Evolutionary conservation across 2,888 invertebrate species (phyloP), one percentile per base, ranked within the genome.

Genomic region (Lithosia quadra): DNA sequence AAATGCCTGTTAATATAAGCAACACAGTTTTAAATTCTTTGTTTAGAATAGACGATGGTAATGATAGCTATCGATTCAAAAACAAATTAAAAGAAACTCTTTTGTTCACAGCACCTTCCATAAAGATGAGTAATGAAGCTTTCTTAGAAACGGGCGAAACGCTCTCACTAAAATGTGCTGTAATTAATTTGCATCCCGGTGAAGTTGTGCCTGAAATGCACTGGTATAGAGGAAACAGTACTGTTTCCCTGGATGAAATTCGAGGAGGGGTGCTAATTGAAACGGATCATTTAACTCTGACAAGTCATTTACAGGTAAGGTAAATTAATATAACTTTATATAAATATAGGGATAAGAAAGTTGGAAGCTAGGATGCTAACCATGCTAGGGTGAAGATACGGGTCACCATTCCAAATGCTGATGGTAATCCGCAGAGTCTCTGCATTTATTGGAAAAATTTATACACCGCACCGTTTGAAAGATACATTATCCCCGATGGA

Each of bases 181-280:
- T 95, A 9, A 74, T 91, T 24, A 91, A 95, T 77, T 79, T 94
- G 22, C 81, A 90, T 71, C 83, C 92, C 0, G 90, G 90, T 0
- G 91, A 90, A 2, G 77, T 69, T 0, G 81, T 84, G 4, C 92
- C 93, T 0, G 87, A 86, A 65, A 77, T 94, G 73, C 88, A 89
- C 61, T 95, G 94, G 94, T 93, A 90, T 72, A 83, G 90, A 59
- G 93, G 92, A 0, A 91, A 92, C 69, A 87, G 75, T 53, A 87
- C 86, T 1, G 79, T 84, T 2, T 88, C 92, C 0, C 75, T 94
- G 39, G 94, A 95, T 55, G 94, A 94, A 76, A 71, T 89, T 10
- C 81, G 94, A 65, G 93, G 97, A 71, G 96, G 96, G 63, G 93
- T 94, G 18, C 84, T 92, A 2, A 88, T 94, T 10, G 94, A 94